Percentiles rank a stretch among this genome's conserved stretches.
Conservation (phyloP, 2,113 vertebrate genomes). For the Diglossa brunneiventris region DNA sequence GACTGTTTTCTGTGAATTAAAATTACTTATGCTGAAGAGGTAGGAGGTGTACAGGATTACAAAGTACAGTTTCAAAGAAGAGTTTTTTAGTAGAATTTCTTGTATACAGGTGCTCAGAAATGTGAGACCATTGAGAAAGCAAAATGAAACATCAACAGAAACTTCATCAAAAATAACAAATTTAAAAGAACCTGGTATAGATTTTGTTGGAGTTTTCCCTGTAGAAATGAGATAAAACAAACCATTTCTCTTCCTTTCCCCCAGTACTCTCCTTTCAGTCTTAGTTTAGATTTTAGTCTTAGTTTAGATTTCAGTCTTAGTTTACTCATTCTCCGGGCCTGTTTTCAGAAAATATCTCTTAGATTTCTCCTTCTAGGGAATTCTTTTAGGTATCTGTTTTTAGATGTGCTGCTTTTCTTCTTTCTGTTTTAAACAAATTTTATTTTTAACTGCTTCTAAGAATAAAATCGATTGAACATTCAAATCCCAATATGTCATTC, state of each 20-base stretch:
- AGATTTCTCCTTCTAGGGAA: not conserved
- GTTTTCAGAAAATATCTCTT: not conserved
- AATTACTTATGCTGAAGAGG: not conserved
- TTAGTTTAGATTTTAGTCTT: not conserved
- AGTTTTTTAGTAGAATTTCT: not conserved
- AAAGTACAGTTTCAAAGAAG: not conserved
- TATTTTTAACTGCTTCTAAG: not conserved
- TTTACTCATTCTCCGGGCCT: not conserved
- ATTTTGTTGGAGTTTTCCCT: not conserved
- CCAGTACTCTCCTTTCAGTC: not conserved
- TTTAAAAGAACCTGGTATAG: not conserved
- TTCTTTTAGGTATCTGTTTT: not conserved
- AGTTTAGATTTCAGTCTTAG: not conserved
- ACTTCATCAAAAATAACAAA: not conserved
- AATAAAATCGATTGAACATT: not conserved
- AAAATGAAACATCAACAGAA: not conserved
- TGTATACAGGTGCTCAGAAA: not conserved
- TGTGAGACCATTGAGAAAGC: not conserved
- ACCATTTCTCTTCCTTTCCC: fast-evolving
- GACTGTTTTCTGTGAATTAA: not conserved
- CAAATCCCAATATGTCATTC: not conserved
- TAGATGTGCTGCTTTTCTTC: not conserved
- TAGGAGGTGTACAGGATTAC: not conserved
- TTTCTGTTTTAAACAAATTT: not conserved
- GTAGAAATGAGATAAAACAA: not conserved